phyloP scores from a whole-genome alignment of 2,113 vertebrate genomes.

The Paramisgurnus dabryanus region DNA sequence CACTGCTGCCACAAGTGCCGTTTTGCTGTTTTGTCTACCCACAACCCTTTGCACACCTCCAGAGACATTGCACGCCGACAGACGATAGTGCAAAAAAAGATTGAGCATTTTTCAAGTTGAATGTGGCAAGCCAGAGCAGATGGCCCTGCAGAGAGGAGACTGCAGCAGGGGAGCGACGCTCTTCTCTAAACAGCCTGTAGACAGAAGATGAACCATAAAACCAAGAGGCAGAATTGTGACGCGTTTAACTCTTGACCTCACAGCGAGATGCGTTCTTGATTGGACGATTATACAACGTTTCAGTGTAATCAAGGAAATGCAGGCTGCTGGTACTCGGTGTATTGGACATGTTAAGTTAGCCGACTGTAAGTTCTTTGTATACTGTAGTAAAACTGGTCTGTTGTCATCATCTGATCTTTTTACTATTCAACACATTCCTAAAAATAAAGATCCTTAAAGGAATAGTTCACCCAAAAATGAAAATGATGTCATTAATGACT shows the following conservation, averaged over 20 bases:
- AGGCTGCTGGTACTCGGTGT: constrained; percentile 19
- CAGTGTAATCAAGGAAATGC: neutral
- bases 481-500: no score
- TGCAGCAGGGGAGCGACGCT: constrained; percentile 39
- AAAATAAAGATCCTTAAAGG: no score
- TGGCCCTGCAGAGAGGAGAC: constrained; percentile 47
- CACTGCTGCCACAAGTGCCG: neutral
- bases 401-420: constrained; percentile 15
- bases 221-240: constrained; percentile 34
- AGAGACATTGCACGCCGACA: constrained; percentile 10
- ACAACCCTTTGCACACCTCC: neutral
- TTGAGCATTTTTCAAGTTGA: constrained; percentile 12
- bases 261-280: constrained; percentile 16
- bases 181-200: constrained; percentile 52
- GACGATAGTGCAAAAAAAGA: neutral
- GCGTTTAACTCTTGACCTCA: constrained; percentile 28
- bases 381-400: constrained; percentile 9
- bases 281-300: neutral
- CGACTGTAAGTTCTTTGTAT: neutral
- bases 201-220: constrained; percentile 50
- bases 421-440: constrained; percentile 17
- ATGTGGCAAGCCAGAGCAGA: constrained; percentile 51
- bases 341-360: constrained; percentile 22
- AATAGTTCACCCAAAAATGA: no score
- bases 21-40: neutral